These are phyloP conservation scores for Cyrtonyx montezumae DNA, from an alignment of 2,113 vertebrate genomes.

Conservation along the genomic window DNA sequence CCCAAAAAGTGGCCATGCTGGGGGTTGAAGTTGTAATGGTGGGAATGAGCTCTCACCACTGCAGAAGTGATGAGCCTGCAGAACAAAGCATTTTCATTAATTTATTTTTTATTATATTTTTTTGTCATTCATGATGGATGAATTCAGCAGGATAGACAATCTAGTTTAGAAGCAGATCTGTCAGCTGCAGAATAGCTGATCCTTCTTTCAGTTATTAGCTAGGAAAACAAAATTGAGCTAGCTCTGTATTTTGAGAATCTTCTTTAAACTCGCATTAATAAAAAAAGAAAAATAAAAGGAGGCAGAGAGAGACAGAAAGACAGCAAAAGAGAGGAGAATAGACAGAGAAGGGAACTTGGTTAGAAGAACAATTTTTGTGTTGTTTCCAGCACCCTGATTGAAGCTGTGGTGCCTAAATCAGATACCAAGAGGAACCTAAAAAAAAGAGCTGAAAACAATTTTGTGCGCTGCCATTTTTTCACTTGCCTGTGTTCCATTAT, in stretches of 20 bases:
- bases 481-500: slow-evolving; percentile 72
- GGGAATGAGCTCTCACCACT: neutral
- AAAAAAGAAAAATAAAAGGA: slow-evolving; percentile 27
- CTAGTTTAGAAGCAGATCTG: slow-evolving; percentile 56
- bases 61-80: neutral
- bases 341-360: slow-evolving; percentile 14
- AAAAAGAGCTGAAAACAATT: slow-evolving; percentile 77
- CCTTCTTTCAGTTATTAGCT: slow-evolving; percentile 70
- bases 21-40: neutral
- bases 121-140: slow-evolving; percentile 56
- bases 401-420: slow-evolving; percentile 75
- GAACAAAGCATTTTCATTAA: slow-evolving; percentile 5
- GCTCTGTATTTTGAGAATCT: slow-evolving; percentile 46
- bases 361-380: slow-evolving; percentile 69
- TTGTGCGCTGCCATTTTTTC: slow-evolving; percentile 62
- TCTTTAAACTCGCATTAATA: slow-evolving; percentile 71
- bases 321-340: neutral
- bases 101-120: slow-evolving; percentile 21
- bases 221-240: slow-evolving; percentile 70
- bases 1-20: fast-evolving
- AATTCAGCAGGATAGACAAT: slow-evolving; percentile 57
- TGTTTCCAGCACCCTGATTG: slow-evolving; percentile 74
- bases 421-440: slow-evolving; percentile 69
- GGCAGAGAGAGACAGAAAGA: neutral
- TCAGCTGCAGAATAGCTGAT: slow-evolving; percentile 73